Evolutionary conservation across 2,113 vertebrate genomes (phyloP).

Genomic region (Xiphorhynchus elegans): DNA sequence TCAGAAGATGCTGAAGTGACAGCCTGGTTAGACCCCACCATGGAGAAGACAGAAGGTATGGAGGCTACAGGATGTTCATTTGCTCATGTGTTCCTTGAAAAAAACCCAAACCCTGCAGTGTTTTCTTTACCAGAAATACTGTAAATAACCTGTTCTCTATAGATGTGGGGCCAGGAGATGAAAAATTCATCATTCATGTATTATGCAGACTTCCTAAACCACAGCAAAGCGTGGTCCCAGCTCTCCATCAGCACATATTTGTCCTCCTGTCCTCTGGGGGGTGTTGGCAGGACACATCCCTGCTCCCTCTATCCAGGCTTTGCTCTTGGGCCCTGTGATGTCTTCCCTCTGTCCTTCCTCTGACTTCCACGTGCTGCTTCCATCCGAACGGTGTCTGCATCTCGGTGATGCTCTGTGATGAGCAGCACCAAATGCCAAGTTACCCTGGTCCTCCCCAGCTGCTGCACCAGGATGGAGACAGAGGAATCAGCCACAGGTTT

Average conservation of each 20-base stretch:
- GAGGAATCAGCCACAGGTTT: not conserved
- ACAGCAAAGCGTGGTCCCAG: not conserved
- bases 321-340: not conserved
- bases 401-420: not conserved
- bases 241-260: not conserved
- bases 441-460: not conserved
- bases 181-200: not conserved
- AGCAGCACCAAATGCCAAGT: not conserved
- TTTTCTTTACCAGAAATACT: not conserved
- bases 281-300: not conserved
- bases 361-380: not conserved
- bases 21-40: constrained; percentile 37
- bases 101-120: not conserved
- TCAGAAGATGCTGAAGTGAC: constrained; percentile 63
- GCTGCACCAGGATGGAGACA: not conserved
- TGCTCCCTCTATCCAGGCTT: not conserved
- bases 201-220: not conserved
- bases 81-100: not conserved
- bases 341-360: not conserved
- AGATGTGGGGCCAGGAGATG: not conserved
- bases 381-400: not conserved
- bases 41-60: constrained; percentile 95
- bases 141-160: not conserved
- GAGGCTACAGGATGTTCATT: not conserved
- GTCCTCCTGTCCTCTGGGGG: not conserved